phyloP scores from a whole-genome alignment of 2,888 invertebrate species.

The Papilio gigon region DNA sequence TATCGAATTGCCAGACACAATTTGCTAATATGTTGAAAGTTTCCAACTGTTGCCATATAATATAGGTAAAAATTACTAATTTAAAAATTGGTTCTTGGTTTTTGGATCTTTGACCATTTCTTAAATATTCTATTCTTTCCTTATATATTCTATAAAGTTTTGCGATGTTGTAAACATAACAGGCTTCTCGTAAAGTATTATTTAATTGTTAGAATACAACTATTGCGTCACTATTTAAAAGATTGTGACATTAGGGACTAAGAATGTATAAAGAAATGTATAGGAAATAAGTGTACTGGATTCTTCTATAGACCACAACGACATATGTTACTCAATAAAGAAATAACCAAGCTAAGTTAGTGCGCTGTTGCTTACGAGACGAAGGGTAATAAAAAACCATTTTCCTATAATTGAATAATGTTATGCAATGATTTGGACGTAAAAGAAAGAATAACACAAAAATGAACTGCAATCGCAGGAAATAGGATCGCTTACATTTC shows the following conservation, averaged over 20 bases:
- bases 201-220: background rate
- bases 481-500: background rate
- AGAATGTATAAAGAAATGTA: background rate
- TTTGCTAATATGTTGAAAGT: slow-evolving; percentile 5
- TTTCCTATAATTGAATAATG: background rate
- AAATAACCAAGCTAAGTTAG: too few species aligned
- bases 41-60: background rate
- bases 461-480: too few species aligned
- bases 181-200: background rate
- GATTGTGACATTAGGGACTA: background rate
- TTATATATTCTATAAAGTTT: background rate
- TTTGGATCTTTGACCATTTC: background rate
- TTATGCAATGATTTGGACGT: slow-evolving; percentile 1
- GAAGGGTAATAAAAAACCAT: too few species aligned
- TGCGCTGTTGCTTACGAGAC: too few species aligned
- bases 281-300: too few species aligned
- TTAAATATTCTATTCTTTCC: background rate
- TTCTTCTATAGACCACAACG: too few species aligned
- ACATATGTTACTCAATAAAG: too few species aligned
- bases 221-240: background rate
- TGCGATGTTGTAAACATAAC: background rate
- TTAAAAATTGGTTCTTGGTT: background rate
- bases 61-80: background rate
- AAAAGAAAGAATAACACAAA: too few species aligned
- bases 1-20: slow-evolving; percentile 20